These are phyloP conservation scores for Oscheius myriophilus DNA, from an alignment of 2,888 invertebrate species.

Conservation along the genomic window DNA sequence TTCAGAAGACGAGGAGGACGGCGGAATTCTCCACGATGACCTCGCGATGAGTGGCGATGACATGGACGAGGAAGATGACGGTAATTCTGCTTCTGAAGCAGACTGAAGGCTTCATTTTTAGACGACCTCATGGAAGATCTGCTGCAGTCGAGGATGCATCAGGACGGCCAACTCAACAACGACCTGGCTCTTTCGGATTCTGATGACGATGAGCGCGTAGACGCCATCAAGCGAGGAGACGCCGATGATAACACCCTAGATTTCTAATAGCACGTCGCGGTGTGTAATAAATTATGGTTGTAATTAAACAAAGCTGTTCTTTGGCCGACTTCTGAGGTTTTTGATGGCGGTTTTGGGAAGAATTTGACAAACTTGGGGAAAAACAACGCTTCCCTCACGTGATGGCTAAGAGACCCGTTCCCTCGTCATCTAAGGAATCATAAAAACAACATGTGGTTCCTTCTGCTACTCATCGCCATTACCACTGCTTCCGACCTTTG, in stretches of 20 bases:
- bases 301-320: background rate
- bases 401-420: slow-evolving; percentile 13
- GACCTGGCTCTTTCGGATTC: slow-evolving; percentile 69
- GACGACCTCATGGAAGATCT: slow-evolving; percentile 35
- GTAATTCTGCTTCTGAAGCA: background rate
- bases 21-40: slow-evolving; percentile 46
- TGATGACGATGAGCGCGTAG: slow-evolving; percentile 60
- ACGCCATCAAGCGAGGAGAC: slow-evolving; percentile 23
- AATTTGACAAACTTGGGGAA: background rate
- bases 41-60: slow-evolving; percentile 49
- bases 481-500: background rate
- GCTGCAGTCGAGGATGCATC: slow-evolving; percentile 47
- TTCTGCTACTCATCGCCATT: background rate
- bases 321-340: background rate
- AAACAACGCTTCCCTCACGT: background rate
- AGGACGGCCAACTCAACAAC: slow-evolving; percentile 59
- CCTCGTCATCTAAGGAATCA: background rate
- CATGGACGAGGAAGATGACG: slow-evolving; percentile 42
- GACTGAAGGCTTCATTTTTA: background rate
- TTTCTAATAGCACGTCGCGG: slow-evolving; percentile 3
- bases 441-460: background rate
- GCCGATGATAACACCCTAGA: slow-evolving; percentile 18
- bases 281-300: background rate
- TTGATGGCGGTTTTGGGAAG: background rate
- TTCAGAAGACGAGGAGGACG: slow-evolving; percentile 31